phyloP scores from a whole-genome alignment of 2,113 vertebrate species.

The Poicephalus meyeri region DNA sequence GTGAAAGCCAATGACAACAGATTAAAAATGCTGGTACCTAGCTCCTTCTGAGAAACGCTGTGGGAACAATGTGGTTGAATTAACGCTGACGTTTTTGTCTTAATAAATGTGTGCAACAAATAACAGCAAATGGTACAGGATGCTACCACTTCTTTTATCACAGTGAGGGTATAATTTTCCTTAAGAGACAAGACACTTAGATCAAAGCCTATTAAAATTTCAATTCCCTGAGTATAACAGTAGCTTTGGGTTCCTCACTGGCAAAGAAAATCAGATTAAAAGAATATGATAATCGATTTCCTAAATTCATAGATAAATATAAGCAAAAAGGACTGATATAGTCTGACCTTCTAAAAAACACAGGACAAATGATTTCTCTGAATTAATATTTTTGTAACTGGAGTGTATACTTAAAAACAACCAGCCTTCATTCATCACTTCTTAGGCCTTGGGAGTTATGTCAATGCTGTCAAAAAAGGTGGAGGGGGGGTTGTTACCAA shows the following conservation, averaged over 20 bases:
- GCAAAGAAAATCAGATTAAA: not conserved
- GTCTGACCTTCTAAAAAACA: not conserved
- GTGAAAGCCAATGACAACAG: not conserved
- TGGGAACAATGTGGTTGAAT: not conserved
- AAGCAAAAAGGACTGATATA: not conserved
- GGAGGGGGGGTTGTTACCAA: not conserved
- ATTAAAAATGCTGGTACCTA: not conserved
- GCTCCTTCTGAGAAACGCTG: not conserved
- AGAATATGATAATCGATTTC: not conserved
- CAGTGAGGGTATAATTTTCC: not conserved
- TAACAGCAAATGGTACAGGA: not conserved
- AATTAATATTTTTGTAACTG: not conserved
- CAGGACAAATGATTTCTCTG: not conserved
- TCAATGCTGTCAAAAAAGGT: not conserved
- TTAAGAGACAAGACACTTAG: not conserved
- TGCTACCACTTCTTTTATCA: not conserved
- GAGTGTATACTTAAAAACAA: not conserved
- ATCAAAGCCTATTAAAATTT: not conserved
- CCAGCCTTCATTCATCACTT: not conserved
- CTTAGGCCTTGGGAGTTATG: not conserved
- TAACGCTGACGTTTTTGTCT: not conserved
- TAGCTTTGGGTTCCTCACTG: not conserved
- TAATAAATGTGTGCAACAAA: not conserved
- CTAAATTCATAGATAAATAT: not conserved
- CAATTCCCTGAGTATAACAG: not conserved